Conservation (phyloP, 2,113 vertebrate genomes). For the Scomber scombrus region DNA sequence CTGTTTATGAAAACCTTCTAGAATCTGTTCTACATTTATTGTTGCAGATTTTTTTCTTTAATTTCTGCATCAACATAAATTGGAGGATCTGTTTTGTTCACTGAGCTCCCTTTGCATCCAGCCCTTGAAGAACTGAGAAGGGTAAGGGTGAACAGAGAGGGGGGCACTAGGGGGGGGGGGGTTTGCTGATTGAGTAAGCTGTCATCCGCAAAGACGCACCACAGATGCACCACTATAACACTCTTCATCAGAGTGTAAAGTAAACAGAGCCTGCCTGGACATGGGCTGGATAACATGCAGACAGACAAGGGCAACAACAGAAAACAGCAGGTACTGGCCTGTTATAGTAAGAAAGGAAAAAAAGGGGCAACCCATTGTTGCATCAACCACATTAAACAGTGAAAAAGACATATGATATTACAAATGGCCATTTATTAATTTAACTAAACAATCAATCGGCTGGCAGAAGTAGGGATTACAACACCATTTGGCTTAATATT, state of each 20-base stretch:
- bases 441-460: not conserved
- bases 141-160: not conserved
- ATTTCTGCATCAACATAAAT: not conserved
- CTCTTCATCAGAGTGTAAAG: slow-evolving; percentile 51
- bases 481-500: not conserved
- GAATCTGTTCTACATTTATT: too few species aligned
- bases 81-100: not conserved
- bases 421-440: not conserved
- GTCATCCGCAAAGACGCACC: slow-evolving; percentile 37
- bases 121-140: not conserved
- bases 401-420: not conserved
- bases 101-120: not conserved
- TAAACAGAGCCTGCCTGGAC: slow-evolving; percentile 57
- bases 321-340: slow-evolving; percentile 38
- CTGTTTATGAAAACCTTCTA: too few species aligned
- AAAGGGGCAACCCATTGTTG: not conserved
- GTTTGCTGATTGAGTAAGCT: slow-evolving; percentile 28
- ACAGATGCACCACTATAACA: slow-evolving; percentile 17
- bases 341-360: not conserved
- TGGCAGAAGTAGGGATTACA: not conserved
- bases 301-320: slow-evolving; percentile 19
- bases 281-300: slow-evolving; percentile 39
- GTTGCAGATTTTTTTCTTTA: too few species aligned
- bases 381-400: not conserved
- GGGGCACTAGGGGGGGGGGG: not conserved